phyloP scores from a whole-genome alignment of 1,140 invertebrate genomes.

The Cyclargus thomasi region DNA sequence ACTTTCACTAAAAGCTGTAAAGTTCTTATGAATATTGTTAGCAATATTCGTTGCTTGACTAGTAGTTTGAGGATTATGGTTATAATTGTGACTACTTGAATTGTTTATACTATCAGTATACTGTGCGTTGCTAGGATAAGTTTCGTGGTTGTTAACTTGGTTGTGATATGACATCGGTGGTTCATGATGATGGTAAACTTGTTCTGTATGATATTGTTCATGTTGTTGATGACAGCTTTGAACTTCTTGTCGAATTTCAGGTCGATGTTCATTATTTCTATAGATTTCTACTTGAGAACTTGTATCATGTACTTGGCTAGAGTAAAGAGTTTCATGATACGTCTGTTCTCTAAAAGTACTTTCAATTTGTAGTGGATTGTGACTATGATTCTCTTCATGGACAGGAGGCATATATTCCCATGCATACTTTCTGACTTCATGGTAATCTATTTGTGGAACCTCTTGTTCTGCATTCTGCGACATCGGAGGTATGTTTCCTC shows the following conservation, averaged over 20 bases:
- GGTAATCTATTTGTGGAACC: conserved; percentile 32
- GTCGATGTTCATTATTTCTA: background rate
- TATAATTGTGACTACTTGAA: background rate
- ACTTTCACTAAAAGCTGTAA: background rate
- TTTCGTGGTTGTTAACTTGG: background rate
- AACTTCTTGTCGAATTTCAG: background rate
- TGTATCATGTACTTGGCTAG: background rate
- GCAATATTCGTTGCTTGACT: background rate
- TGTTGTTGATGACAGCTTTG: conserved; percentile 10
- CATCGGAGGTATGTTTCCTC: conserved; percentile 49
- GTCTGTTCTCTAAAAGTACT: background rate
- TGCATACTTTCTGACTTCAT: conserved; percentile 50
- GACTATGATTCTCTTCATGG: conserved; percentile 17
- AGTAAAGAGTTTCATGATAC: background rate
- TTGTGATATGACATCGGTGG: background rate
- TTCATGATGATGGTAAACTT: conserved; percentile 25
- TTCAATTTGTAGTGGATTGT: conserved; percentile 17
- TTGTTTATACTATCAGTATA: background rate
- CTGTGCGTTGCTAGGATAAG: background rate
- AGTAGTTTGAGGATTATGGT: background rate
- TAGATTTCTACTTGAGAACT: background rate
- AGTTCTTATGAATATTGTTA: background rate
- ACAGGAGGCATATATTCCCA: conserved; percentile 42
- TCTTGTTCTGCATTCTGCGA: conserved; percentile 24
- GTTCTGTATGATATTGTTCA: conserved; percentile 22